Evolutionary conservation across 1,140 invertebrate genomes (phyloP), one percentile per base, ranked within the genome.

Genomic region (Cydia pomonella): DNA sequence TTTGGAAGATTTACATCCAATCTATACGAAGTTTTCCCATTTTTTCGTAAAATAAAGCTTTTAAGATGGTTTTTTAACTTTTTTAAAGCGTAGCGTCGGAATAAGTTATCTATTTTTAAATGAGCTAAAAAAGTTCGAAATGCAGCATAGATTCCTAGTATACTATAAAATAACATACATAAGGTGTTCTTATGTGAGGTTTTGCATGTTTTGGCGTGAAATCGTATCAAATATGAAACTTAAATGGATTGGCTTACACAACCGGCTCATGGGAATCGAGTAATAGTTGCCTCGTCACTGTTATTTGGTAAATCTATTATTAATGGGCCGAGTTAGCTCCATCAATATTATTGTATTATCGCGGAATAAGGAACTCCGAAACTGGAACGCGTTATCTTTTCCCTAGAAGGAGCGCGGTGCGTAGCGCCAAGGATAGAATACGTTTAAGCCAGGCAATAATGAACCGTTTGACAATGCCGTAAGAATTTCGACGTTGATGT

Each of bases 371-470:
- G 21, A 59, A 59, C 53, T 59, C 53, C 53, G 53, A 59, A 59
- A 59, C 53, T 59, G 53, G 53, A 59, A 59, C 53, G 21, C 53
- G 53, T 59, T 59, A 59, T 59, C 53, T 59, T 59, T 23, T 18
- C 53, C 53, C 9, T 59, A 59, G 53, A 59, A 59, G 53, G 53
- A 59, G 53, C 18, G 53, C 53, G 18, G 21, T 59, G 53, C 53
- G 53, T 59, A 59, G 10, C 53, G 21, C 53, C 21, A 59, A 59
- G 53, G 12, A 59, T 10, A 18, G 18, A 23, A 23, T 59, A 59
- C 53, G 16, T 21, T 10, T 23, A 10, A 59, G 18, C 21, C 53
- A 59, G n/a, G 7, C 18, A 23, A 59, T 59, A 59, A 59, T 10
- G 6, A 23, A 59, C 53, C 53, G 9, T 59, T 59, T 59, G 4